Conservation (phyloP, 1,140 invertebrate genomes). For the Lepidurus arcticus region DNA sequence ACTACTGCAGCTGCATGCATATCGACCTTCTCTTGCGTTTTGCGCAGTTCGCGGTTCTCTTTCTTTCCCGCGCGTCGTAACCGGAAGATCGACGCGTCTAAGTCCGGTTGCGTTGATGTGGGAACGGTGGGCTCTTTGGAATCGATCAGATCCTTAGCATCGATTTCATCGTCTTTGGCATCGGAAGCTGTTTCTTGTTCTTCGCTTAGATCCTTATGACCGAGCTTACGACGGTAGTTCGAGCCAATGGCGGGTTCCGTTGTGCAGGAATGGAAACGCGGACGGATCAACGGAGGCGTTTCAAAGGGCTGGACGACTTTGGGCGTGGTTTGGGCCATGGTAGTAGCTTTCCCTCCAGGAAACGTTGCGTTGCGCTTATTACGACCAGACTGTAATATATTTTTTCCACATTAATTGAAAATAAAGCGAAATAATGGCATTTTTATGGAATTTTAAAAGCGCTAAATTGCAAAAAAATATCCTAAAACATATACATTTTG, state of each 20-base stretch:
- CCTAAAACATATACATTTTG: too few relatives aligned
- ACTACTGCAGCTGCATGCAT: conserved; percentile 3
- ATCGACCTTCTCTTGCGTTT: conserved; percentile 38
- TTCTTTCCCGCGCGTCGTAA: conserved; percentile 36
- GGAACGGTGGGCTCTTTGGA: conserved; percentile 34
- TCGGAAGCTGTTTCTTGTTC: conserved; percentile 32
- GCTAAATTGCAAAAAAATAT: too few relatives aligned
- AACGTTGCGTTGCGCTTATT: conserved; percentile 77
- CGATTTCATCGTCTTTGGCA: conserved; percentile 10
- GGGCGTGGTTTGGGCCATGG: conserved; percentile 35
- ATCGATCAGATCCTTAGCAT: conserved; percentile 29
- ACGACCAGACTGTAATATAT: conserved; percentile 52
- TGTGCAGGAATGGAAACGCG: conserved; percentile 51
- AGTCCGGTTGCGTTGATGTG: conserved; percentile 36
- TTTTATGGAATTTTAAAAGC: too few relatives aligned
- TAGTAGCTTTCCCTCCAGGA: conserved; percentile 59
- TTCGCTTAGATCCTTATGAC: conserved; percentile 34
- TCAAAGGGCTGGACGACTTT: conserved; percentile 39
- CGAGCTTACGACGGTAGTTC: conserved; percentile 30
- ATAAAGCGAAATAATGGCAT: not conserved
- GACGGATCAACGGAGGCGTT: conserved; percentile 47
- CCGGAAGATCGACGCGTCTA: conserved; percentile 35
- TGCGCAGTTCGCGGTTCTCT: conserved; percentile 37
- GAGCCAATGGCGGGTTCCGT: conserved; percentile 41
- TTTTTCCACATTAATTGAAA: not conserved